Conservation (phyloP, 2,113 vertebrate genomes). For the Peromyscus californicus region DNA sequence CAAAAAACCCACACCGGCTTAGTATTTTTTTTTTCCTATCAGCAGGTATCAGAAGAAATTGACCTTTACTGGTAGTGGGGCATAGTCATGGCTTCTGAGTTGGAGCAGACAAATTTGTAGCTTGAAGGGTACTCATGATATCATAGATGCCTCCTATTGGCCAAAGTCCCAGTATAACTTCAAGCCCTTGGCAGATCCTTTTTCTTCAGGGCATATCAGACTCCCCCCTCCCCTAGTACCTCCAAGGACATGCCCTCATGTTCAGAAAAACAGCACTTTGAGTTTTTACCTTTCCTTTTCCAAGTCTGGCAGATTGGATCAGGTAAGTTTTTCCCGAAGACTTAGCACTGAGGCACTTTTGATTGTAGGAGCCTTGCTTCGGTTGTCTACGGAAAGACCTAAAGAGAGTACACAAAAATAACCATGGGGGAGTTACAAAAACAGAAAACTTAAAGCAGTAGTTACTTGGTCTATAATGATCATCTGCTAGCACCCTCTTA, state of each 20-base stretch:
- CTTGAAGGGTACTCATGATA: constrained; percentile 22
- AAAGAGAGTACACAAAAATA: constrained; percentile 59
- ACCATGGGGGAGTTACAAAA: constrained; percentile 40
- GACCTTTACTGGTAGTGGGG: constrained; percentile 41
- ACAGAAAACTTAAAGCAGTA: constrained; percentile 61
- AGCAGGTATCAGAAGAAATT: constrained; percentile 36
- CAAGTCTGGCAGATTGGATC: constrained; percentile 41
- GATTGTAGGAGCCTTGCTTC: constrained; percentile 44
- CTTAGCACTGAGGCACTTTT: constrained; percentile 51
- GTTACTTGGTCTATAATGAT: constrained; percentile 53
- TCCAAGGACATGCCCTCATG: neutral
- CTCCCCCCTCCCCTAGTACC: neutral
- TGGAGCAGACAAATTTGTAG: constrained; percentile 42
- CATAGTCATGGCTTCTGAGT: constrained; percentile 20
- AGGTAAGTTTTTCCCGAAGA: constrained; percentile 34
- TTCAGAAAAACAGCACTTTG: neutral
- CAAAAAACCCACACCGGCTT: neutral
- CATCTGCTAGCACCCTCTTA: constrained; percentile 46
- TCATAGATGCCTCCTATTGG: constrained; percentile 22
- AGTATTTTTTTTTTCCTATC: constrained; percentile 1
- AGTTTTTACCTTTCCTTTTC: constrained; percentile 63
- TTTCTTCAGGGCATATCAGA: constrained; percentile 31
- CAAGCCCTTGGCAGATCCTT: neutral
- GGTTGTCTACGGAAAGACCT: constrained; percentile 34
- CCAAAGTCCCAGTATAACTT: constrained; percentile 49